These are phyloP conservation scores for Petrophora chlorosata DNA, from an alignment of 2,888 invertebrate species.

Conservation along the genomic window DNA sequence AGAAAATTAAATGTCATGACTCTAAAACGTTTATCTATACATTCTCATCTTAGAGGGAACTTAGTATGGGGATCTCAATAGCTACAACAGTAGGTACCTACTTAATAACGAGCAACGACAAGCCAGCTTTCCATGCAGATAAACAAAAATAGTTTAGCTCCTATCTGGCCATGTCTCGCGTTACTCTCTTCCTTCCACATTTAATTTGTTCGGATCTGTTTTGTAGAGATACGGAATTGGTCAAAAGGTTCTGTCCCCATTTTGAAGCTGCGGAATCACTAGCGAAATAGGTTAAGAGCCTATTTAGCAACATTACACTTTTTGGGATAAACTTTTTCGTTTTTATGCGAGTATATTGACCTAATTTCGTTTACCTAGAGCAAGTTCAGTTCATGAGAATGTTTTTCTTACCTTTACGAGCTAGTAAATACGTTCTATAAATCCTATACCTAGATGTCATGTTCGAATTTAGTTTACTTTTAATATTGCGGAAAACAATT, in stretches of 20 bases:
- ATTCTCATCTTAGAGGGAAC: too few relatives aligned
- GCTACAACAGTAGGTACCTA: conserved; percentile 20
- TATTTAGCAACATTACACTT: conserved; percentile 45
- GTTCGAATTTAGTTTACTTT: too few relatives aligned
- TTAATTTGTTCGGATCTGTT: conserved; percentile 29
- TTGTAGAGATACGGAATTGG: conserved; percentile 36
- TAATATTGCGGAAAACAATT: too few relatives aligned
- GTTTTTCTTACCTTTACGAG: conserved; percentile 11
- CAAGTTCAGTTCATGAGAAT: conserved; percentile 27
- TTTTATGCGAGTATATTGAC: conserved; percentile 47
- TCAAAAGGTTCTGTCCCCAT: conserved; percentile 32
- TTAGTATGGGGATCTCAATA: conserved; percentile 11
- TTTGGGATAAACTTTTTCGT: conserved; percentile 44
- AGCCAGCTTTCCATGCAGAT: conserved; percentile 16
- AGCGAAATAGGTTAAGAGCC: conserved; percentile 45
- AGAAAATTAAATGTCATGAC: conserved; percentile 16
- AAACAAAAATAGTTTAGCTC: conserved; percentile 15
- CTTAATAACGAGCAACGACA: conserved; percentile 20
- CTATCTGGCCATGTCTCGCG: conserved; percentile 6
- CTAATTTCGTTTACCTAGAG: conserved; percentile 41
- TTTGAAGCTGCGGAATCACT: conserved; percentile 35
- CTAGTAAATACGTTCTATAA: too few relatives aligned
- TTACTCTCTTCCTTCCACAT: conserved; percentile 12
- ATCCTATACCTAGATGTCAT: too few relatives aligned
- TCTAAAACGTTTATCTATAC: conserved; percentile 10